A percentile compares a stretch with the other conserved stretches of the same genome.
Conservation (phyloP, 2,888 invertebrate genomes). For the Trissolcus brochymenae region DNA sequence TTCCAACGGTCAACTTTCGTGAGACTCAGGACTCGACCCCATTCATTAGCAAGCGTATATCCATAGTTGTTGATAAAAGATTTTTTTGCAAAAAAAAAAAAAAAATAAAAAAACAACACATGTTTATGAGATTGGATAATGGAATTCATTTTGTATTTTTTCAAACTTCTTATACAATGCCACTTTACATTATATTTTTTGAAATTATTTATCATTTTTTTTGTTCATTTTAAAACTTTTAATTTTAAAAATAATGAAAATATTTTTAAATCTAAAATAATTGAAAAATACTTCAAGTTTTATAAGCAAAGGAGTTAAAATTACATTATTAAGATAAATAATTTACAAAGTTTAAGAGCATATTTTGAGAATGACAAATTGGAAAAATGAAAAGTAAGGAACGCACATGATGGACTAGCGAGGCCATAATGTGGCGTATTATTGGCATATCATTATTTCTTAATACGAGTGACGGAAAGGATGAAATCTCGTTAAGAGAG, state of each 20-base stretch:
- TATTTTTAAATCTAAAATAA: too few relatives aligned
- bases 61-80: too few relatives aligned
- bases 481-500: constrained; percentile 75
- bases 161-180: too few relatives aligned
- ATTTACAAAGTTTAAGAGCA: neutral
- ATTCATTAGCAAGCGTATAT: constrained; percentile 16
- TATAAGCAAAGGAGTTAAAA: neutral
- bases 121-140: too few relatives aligned
- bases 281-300: too few relatives aligned
- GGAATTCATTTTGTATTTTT: too few relatives aligned
- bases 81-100: too few relatives aligned
- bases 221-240: too few relatives aligned
- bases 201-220: too few relatives aligned
- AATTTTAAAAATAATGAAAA: too few relatives aligned
- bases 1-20: constrained; percentile 72
- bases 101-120: too few relatives aligned
- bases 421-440: constrained; percentile 71
- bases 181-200: too few relatives aligned
- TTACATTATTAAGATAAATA: neutral
- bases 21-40: constrained; percentile 65
- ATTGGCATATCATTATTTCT: constrained; percentile 75
- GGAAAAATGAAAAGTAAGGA: constrained; percentile 33
- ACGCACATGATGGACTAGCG: constrained; percentile 42
- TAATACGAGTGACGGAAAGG: constrained; percentile 74
- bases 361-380: constrained; percentile 1